Conservation (phyloP, 2,797 vertebrate species). For the Agapornis canus region DNA sequence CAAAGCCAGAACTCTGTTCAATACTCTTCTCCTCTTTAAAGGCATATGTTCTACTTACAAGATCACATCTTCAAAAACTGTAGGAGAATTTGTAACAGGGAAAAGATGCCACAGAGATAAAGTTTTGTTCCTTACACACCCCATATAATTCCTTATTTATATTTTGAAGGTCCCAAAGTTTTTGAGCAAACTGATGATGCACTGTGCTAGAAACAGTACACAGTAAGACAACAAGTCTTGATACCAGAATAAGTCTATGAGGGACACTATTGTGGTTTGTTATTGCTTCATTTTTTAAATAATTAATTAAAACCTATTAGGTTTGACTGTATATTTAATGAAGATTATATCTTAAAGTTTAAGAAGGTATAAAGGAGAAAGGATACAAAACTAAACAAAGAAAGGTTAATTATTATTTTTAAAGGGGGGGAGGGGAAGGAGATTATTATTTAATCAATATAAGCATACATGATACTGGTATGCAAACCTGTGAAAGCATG, state of each 20-base stretch:
- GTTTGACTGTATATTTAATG: not conserved
- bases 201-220: not conserved
- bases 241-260: not conserved
- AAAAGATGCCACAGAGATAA: not conserved
- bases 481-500: not conserved
- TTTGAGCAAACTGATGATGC: not conserved
- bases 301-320: not conserved
- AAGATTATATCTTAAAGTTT: not conserved
- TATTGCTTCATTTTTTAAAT: not conserved
- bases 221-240: not conserved
- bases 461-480: not conserved
- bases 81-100: not conserved
- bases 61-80: not conserved
- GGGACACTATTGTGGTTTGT: not conserved
- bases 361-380: not conserved
- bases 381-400: not conserved
- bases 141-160: not conserved
- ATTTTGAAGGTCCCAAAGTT: not conserved
- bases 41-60: not conserved
- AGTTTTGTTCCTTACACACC: fast-evolving
- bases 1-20: not conserved
- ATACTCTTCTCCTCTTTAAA: not conserved
- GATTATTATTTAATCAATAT: not conserved
- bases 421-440: not conserved
- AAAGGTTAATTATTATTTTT: not conserved